Conservation (phyloP, 1,140 invertebrate species). For the Coenobita brevimanus region DNA sequence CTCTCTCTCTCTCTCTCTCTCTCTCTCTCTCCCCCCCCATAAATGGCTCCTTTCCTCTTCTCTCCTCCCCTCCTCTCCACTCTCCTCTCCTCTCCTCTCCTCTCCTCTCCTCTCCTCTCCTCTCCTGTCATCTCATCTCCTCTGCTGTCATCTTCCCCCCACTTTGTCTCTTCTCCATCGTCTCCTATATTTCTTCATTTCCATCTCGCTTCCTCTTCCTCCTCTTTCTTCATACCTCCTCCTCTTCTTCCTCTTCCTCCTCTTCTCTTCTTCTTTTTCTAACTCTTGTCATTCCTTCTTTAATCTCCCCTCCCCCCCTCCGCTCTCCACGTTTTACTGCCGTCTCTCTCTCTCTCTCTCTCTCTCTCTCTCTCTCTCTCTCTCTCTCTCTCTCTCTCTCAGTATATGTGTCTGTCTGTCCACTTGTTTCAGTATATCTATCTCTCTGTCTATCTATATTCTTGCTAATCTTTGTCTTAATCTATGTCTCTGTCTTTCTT, state of each 20-base stretch:
- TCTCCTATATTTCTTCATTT: not conserved
- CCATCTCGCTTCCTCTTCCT: not conserved
- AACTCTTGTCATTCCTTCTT: not conserved
- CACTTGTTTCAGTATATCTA: no score
- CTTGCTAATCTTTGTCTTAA: no score
- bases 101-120: not conserved
- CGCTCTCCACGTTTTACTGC: not conserved
- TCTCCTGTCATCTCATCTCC: no score
- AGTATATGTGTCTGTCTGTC: no score
- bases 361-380: not conserved
- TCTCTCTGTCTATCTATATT: no score
- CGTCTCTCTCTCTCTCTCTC: not conserved
- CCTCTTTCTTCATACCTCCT: not conserved
- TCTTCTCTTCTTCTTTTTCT: not conserved
- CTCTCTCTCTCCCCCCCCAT: not conserved
- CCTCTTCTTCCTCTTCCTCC: not conserved
- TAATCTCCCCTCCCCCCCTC: not conserved
- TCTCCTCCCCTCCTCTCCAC: not conserved
- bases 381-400: no score
- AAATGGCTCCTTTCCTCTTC: not conserved
- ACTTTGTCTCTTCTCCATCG: not conserved
- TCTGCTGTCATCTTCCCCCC: not conserved
- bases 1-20: not conserved
- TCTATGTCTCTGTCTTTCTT: no score
- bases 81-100: not conserved